Conservation (phyloP, 30 jellyfish, hydroid and myxozoan genomes). For the Euphysa ruthae region DNA sequence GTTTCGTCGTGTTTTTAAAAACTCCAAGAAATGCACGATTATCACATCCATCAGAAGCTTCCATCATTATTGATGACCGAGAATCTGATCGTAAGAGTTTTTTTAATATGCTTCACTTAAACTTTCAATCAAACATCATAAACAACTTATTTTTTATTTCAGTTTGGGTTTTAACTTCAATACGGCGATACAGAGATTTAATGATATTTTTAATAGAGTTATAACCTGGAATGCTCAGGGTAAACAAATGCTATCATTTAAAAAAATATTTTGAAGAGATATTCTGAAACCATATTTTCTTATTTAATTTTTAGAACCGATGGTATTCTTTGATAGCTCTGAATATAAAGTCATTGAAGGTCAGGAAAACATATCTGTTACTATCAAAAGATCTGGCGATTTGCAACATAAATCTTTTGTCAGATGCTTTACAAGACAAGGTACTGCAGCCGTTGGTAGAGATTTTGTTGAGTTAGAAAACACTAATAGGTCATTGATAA, state of each 20-base stretch:
- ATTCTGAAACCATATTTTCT: no score
- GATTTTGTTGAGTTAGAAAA: slow-evolving; percentile 70
- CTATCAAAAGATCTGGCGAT: slow-evolving; percentile 74
- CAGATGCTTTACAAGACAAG: slow-evolving; percentile 82
- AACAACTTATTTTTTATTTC: no score
- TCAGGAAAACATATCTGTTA: slow-evolving; percentile 31
- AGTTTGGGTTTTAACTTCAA: no score
- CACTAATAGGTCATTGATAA: slow-evolving; percentile 61
- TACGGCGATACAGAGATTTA: no score
- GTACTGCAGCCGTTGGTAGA: slow-evolving; percentile 56
- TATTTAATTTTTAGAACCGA: slow-evolving; percentile 66
- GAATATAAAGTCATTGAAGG: slow-evolving; percentile 48
- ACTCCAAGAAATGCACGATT: slow-evolving; percentile 65
- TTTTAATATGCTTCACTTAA: not conserved
- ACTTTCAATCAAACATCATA: no score
- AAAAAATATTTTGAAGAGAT: no score
- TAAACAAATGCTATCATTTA: no score
- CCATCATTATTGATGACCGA: slow-evolving; percentile 79
- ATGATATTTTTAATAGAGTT: no score
- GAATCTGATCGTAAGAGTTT: slow-evolving; percentile 68
- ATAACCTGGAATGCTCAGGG: no score
- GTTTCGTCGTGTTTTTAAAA: slow-evolving; percentile 55
- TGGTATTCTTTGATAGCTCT: slow-evolving; percentile 48
- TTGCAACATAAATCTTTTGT: slow-evolving; percentile 50
- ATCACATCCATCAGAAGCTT: slow-evolving; percentile 58